Evolutionary conservation across 2,888 invertebrate species (phyloP).

Genomic region (Tipula vernalis): DNA sequence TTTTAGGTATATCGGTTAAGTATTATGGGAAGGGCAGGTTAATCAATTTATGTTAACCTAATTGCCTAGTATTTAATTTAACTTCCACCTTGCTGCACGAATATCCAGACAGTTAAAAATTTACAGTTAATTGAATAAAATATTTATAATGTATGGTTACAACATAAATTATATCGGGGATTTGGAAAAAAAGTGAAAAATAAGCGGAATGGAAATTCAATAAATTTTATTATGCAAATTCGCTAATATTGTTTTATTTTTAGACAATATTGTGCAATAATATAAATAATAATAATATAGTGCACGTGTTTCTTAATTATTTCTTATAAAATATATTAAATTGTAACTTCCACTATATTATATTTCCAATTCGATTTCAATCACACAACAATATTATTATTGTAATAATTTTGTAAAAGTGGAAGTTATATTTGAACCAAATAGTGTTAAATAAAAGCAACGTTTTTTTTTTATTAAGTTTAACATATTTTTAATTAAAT

Average conservation of each 20-base stretch:
- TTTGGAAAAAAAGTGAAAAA: slow-evolving; percentile 1
- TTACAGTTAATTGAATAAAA: background rate
- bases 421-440: background rate
- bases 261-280: background rate
- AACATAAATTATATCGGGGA: background rate
- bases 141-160: background rate
- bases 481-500: background rate
- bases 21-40: background rate
- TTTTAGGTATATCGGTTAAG: background rate
- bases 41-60: background rate
- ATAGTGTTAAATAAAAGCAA: background rate
- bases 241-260: background rate
- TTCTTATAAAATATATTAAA: background rate
- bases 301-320: background rate
- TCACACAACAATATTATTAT: background rate
- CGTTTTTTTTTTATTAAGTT: background rate
- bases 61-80: background rate
- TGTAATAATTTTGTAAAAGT: background rate
- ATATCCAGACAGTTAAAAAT: background rate
- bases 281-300: background rate
- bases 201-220: background rate
- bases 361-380: background rate
- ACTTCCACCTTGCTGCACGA: background rate
- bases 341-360: background rate
- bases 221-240: background rate